Percentiles rank a stretch among this genome's conserved stretches.
Conservation (phyloP, 2,888 invertebrate genomes). For the Barypeithes pellucidus region DNA sequence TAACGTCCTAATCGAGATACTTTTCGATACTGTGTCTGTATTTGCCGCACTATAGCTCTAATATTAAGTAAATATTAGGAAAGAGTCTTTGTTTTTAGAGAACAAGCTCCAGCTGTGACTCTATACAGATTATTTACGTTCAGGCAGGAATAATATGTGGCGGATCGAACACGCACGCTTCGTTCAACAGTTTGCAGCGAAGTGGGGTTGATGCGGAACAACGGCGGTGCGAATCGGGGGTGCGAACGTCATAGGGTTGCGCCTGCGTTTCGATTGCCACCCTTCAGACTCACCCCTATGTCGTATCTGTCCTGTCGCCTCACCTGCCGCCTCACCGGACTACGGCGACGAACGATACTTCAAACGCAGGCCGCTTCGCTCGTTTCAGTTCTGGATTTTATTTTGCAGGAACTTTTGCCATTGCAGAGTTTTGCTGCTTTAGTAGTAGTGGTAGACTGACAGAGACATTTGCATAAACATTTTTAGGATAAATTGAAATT, state of each 20-base stretch:
- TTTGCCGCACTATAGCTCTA: conserved; percentile 9
- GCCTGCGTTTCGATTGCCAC: conserved; percentile 68
- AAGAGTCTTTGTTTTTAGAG: conserved; percentile 25
- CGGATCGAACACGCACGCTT: conserved; percentile 57
- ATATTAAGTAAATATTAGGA: conserved; percentile 13
- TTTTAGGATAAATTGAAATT: conserved; percentile 14
- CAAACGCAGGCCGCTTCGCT: conserved; percentile 45
- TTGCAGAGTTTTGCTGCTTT: conserved; percentile 36
- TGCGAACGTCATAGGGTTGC: conserved; percentile 70
- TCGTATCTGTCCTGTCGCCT: conserved; percentile 56
- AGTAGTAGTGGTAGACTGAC: conserved; percentile 43
- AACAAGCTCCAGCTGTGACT: conserved; percentile 29
- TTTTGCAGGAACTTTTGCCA: conserved; percentile 48
- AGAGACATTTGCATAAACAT: conserved; percentile 41
- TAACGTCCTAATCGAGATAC: conserved; percentile 33
- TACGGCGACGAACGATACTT: conserved; percentile 48
- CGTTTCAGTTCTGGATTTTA: conserved; percentile 46
- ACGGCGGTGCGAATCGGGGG: conserved; percentile 52
- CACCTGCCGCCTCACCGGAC: conserved; percentile 54
- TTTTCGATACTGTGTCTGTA: conserved; percentile 7
- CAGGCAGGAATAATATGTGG: conserved; percentile 46
- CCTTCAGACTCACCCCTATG: conserved; percentile 61
- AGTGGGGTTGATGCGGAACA: conserved; percentile 64
- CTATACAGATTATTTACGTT: conserved; percentile 49
- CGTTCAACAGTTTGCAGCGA: conserved; percentile 69